Base-by-base conservation (phyloP, 2,888 invertebrate species). In the Timema cristinae region DNA sequence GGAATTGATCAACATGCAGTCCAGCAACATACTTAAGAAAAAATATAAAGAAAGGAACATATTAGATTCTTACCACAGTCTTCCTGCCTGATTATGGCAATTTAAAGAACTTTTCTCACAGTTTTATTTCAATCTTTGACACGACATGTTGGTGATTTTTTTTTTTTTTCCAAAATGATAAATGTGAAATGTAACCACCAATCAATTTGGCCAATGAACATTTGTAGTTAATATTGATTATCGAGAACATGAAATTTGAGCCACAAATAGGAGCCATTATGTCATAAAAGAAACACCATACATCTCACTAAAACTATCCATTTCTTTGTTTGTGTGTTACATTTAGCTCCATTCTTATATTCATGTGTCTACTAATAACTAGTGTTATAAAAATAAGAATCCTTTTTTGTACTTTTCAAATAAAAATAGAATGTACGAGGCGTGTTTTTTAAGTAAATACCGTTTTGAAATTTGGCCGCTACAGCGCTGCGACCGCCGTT, bases 181-280 rank as follows among this genome's bases (percentile, higher is more conserved):
- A 13, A 32, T 59, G 59, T 16, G 32, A 32, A 32, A 59, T 16
- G 59, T n/a, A 59, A 32, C n/a, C n/a, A 59, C 13, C 59, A n/a
- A 59, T 13, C 59, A n/a, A n/a, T 5, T n/a, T 59, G 59, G 10
- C n/a, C 15, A 32, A 59, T 59, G 8, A 59, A n/a, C 59, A 59
- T 59, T 59, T 59, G 59, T n/a, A 59, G n/a, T 59, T 1, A 4
- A 59, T 13, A 59, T 32, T 0, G 59, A 59, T 7, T 0, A 59
- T n/a, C 59, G 6, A n/a, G 9, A 8, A 59, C 59, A 59, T n/a
- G 6, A 59, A n/a, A 59, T 59, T 59, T 59, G 59, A 59, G 59
- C 59, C 13, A n/a, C 59, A 13, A n/a, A 59, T 59, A 59, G 59
- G 54, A 0, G 13, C 54, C 6, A 54, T n/a, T 7, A 8, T 54